These are phyloP conservation scores for Heliconius sara DNA, from an alignment of 2,888 invertebrate species.

Conservation along the genomic window DNA sequence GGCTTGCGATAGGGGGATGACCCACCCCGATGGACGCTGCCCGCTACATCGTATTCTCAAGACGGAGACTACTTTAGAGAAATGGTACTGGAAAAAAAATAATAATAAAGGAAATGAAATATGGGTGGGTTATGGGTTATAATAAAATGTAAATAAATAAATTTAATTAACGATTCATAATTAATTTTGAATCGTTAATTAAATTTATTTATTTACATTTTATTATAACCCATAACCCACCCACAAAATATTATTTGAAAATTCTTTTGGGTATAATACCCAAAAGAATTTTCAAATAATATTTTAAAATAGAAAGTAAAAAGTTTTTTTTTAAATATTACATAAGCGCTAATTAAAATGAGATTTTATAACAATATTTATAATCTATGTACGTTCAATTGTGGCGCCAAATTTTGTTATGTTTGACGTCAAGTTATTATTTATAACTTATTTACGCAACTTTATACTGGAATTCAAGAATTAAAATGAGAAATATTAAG, in stretches of 20 bases:
- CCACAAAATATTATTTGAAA: too few relatives aligned
- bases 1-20: conserved; percentile 83
- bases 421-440: background rate
- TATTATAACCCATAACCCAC: background rate
- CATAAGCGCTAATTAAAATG: too few relatives aligned
- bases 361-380: background rate
- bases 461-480: background rate
- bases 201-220: background rate
- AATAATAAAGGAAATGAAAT: background rate
- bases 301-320: too few relatives aligned
- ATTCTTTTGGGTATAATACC: too few relatives aligned
- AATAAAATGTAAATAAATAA: background rate
- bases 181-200: background rate
- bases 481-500: background rate
- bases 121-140: background rate
- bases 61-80: conserved; percentile 8
- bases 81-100: background rate
- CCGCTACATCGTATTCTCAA: conserved; percentile 53
- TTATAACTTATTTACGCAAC: background rate
- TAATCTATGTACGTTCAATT: background rate
- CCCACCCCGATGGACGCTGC: conserved; percentile 64
- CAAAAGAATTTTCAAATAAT: background rate
- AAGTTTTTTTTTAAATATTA: too few relatives aligned
- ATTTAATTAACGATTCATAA: background rate
- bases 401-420: background rate